Conservation (phyloP, 2,888 invertebrate species). For the Dromius quadrimaculatus region DNA sequence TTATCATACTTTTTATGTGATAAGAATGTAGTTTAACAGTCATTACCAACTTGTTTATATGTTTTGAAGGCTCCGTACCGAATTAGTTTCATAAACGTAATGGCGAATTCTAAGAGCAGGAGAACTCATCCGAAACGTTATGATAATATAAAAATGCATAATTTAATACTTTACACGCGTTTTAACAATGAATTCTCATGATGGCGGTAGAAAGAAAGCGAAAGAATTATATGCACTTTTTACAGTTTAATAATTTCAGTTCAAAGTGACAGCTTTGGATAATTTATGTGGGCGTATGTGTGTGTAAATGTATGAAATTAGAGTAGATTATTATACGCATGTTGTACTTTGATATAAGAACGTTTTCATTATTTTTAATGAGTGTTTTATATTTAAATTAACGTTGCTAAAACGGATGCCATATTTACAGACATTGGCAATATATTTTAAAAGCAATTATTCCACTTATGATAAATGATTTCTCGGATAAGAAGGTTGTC, state of each 20-base stretch:
- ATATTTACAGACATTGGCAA: no score
- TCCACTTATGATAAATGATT: no score
- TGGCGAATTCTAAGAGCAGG: background rate
- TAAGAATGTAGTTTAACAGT: constrained; percentile 39
- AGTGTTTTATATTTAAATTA: no score
- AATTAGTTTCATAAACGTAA: background rate
- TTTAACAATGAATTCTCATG: background rate
- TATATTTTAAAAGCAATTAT: no score
- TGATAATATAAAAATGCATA: constrained; percentile 10
- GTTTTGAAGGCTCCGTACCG: background rate
- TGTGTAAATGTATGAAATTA: constrained; percentile 15
- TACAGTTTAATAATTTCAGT: constrained; percentile 12
- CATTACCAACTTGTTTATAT: background rate
- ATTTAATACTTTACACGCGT: constrained; percentile 20
- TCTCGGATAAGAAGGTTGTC: no score
- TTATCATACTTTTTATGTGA: constrained; percentile 30
- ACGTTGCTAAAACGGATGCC: no score
- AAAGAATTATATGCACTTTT: constrained; percentile 20
- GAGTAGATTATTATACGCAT: constrained; percentile 17
- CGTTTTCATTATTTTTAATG: constrained; percentile 13
- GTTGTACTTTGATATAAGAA: constrained; percentile 21
- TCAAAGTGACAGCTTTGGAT: background rate
- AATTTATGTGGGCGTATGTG: constrained; percentile 23
- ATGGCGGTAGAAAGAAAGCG: background rate
- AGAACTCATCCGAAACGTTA: constrained; percentile 13